Evolutionary conservation across 2,113 vertebrate genomes (phyloP), one percentile per base, ranked within the genome.

Genomic region (Choloepus hoffmanni): DNA sequence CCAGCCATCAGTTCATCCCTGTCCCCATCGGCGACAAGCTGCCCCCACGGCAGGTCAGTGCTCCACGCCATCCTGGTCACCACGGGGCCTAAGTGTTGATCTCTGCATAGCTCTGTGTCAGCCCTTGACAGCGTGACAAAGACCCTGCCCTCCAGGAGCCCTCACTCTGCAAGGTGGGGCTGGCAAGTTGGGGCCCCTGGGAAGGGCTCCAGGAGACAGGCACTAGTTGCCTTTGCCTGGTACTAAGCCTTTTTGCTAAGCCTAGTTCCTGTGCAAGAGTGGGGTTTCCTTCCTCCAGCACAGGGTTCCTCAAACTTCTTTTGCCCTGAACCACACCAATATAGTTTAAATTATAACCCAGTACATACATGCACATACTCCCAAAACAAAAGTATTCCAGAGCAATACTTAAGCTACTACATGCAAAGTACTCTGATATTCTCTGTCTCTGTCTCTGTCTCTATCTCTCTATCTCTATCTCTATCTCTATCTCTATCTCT

Each of bases 41-140:
- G 14, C 99, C 99, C 30, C 99, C 99, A 0, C 98, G 48, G 90
- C 99, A 99, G 99, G 99, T 99, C 95, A 98, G 98, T 72, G 43
- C n/a, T 40, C 78, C n/a, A 0, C 1, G 0, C 19, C 0, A 0
- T 58, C 58, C 48, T 40, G n/a, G 40, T 78, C 26, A 36, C 78
- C 16, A 9, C 18, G 79, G 86, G 30, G 7, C 28, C 26, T 85
- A 15, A 30, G 15, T 18, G 12, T 50, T 68, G 45, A 33, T 63
- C 53, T 77, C 60, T 87, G 40, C 43, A 9, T 55, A 15, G 62
- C 87, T 73, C 90, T 77, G 24, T 15, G 24, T 40, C 62, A 73
- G 28, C 23, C 74, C 36, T 65, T 74, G 70, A 55, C 13, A 48
- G 53, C 26, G 21, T 70, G 43, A 50, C 55, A 87, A 70, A 73